A percentile compares a stretch with the other conserved stretches of the same genome.
Conservation (phyloP, 2,797 vertebrate genomes). For the Neosalanx taihuensis region DNA sequence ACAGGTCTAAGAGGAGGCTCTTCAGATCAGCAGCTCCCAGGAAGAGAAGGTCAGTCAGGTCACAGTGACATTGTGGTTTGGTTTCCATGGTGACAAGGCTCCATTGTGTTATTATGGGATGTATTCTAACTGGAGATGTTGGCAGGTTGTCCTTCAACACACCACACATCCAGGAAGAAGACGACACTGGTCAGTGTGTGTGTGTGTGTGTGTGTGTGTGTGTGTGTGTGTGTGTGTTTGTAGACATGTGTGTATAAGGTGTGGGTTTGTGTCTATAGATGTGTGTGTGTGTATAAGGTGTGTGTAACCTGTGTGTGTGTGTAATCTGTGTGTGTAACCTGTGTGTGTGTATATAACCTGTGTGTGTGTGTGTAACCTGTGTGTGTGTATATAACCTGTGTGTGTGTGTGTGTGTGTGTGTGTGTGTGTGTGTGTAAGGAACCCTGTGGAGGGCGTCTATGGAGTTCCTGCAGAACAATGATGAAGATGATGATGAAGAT, state of each 20-base stretch:
- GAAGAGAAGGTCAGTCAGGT: constrained; percentile 26
- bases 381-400: background rate
- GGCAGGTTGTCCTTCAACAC: background rate
- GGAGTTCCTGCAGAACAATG: constrained; percentile 68
- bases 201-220: background rate
- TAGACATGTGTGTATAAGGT: background rate
- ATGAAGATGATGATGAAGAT: constrained; percentile 19
- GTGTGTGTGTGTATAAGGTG: too few species aligned
- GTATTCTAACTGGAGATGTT: background rate
- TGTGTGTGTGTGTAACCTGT: background rate
- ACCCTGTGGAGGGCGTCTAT: constrained; percentile 70
- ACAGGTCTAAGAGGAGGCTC: constrained; percentile 29
- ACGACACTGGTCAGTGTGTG: background rate
- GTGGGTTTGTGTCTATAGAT: background rate
- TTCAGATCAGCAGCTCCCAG: constrained; percentile 11
- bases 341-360: background rate
- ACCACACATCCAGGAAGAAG: background rate
- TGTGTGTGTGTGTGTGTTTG: constrained; percentile 3
- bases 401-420: too few species aligned
- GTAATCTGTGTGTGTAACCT: background rate
- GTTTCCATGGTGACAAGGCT: background rate
- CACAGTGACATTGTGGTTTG: background rate
- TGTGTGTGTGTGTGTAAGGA: constrained; percentile 23
- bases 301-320: background rate
- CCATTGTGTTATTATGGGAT: background rate